phyloP scores from a whole-genome alignment of 1,140 invertebrate species.

The Reticulitermes speratus region DNA sequence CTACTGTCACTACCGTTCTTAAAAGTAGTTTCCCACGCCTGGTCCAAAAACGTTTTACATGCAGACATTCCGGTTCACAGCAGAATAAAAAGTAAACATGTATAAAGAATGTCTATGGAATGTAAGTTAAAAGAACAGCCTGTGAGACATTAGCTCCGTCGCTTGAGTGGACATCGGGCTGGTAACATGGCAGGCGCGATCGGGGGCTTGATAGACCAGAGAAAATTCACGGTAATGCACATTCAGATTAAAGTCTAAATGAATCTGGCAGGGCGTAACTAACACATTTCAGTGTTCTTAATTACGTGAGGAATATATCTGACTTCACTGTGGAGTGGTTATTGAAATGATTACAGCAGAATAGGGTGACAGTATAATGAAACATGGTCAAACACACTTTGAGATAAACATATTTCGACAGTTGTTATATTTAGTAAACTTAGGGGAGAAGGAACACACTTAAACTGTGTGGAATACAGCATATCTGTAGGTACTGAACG shows the following conservation, averaged over 20 bases:
- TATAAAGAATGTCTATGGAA: background rate
- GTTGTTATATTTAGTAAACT: background rate
- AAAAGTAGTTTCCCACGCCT: slow-evolving; percentile 6
- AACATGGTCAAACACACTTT: background rate
- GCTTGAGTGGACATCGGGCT: background rate
- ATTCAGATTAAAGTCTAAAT: too few species aligned
- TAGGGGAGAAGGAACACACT: background rate
- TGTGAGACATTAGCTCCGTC: background rate
- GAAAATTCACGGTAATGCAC: too few species aligned
- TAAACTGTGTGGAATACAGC: background rate
- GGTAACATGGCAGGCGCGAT: too few species aligned
- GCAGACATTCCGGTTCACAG: background rate
- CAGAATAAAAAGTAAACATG: background rate
- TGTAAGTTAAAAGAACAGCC: background rate
- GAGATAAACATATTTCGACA: background rate
- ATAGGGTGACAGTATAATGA: background rate
- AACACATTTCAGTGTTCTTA: background rate
- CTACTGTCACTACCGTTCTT: background rate
- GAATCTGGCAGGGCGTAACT: background rate
- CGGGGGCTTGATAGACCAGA: too few species aligned
- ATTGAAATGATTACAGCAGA: background rate
- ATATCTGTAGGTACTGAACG: too few species aligned
- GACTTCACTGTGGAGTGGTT: background rate
- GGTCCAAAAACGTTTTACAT: slow-evolving; percentile 6
- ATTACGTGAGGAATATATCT: background rate